Percentiles rank a stretch among this genome's conserved stretches.
These are phyloP conservation scores for Scylla paramamosain DNA, from an alignment of 1,140 invertebrate genomes.

Conservation along the genomic window DNA sequence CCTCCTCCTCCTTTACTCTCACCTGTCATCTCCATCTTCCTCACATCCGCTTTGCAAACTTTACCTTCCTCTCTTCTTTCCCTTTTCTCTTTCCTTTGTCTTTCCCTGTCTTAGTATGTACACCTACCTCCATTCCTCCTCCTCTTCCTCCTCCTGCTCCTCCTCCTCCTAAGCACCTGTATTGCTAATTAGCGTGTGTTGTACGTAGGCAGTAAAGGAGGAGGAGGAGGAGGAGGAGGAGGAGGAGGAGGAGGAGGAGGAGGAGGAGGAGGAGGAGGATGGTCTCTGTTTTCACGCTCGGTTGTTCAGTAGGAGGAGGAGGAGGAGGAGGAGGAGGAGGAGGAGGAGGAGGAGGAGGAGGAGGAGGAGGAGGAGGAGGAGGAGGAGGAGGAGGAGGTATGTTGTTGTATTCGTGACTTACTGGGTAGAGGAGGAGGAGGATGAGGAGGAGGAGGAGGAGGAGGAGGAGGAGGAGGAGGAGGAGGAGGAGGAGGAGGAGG, in stretches of 20 bases:
- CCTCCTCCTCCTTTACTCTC: neutral
- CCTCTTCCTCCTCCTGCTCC: neutral
- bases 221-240: no score
- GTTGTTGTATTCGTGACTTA: no score
- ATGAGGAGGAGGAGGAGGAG: conserved; percentile 31
- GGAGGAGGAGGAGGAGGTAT: no score
- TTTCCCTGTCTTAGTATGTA: neutral
- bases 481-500: conserved; percentile 46
- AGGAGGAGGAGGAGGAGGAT: no score
- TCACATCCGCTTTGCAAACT: neutral
- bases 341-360: neutral
- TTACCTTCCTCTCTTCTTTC: neutral
- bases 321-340: no score
- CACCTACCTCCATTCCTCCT: neutral
- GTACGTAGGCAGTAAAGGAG: no score
- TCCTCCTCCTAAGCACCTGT: no score
- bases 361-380: neutral
- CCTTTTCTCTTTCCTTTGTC: neutral
- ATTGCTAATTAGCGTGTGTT: no score
- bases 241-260: no score
- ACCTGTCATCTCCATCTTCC: neutral
- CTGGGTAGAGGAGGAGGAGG: neutral
- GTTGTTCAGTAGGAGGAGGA: no score
- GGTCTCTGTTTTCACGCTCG: no score
- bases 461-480: conserved; percentile 46